A percentile compares a stretch with the other conserved stretches of the same genome.
phyloP scores from a whole-genome alignment of 2,113 vertebrate species.

The Cromileptes altivelis region DNA sequence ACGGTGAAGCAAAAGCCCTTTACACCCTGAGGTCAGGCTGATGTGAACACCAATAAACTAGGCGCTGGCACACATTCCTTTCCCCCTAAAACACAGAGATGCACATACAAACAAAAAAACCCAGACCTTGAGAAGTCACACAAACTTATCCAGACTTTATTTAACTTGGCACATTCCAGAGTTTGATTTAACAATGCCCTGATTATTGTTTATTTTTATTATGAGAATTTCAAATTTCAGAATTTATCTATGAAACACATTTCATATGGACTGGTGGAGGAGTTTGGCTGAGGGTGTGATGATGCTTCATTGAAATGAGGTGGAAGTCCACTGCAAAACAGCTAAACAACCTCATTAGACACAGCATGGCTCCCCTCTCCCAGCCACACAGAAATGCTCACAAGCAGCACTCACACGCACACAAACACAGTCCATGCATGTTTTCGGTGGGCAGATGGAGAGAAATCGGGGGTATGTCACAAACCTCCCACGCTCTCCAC shows the following conservation, averaged over 20 bases:
- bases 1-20: conserved; percentile 67
- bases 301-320: conserved; percentile 28
- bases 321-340: conserved; percentile 14
- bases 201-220: neutral
- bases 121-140: neutral
- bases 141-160: no score
- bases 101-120: conserved; percentile 28
- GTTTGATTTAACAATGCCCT: neutral
- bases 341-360: conserved; percentile 13
- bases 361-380: neutral
- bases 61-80: conserved; percentile 63
- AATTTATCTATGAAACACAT: neutral
- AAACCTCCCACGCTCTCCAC: conserved; percentile 77
- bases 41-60: conserved; percentile 76
- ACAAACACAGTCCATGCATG: conserved; percentile 32
- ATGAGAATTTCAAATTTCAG: neutral
- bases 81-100: conserved; percentile 22
- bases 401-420: conserved; percentile 15
- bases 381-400: conserved; percentile 20
- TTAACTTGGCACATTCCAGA: neutral
- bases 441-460: conserved; percentile 65
- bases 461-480: conserved; percentile 61
- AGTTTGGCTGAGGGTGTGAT: conserved; percentile 24
- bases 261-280: neutral
- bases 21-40: conserved; percentile 75